Conservation (phyloP, 2,797 vertebrate genomes). For the Sebastiscus albofasciatus region DNA sequence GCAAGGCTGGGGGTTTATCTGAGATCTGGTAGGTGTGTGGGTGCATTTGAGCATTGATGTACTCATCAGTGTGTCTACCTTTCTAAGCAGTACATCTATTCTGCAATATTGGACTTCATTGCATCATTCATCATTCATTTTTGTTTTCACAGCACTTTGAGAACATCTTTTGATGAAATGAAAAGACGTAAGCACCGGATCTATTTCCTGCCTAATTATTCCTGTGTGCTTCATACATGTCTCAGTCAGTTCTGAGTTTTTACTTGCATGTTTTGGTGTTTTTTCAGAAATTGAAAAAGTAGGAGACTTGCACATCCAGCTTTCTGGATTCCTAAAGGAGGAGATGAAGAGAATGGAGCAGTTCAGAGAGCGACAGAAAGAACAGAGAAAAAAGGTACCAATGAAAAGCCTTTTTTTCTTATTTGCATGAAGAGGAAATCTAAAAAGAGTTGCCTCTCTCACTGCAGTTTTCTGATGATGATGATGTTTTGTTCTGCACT, state of each 20-base stretch:
- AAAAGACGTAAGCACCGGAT: conserved; percentile 88
- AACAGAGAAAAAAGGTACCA: conserved; percentile 92
- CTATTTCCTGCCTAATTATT: not conserved
- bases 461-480: not conserved
- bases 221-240: not conserved
- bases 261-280: not conserved
- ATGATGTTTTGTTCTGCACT: not conserved
- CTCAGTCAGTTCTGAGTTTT: not conserved
- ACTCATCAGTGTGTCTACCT: not conserved
- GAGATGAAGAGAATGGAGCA: conserved; percentile 91
- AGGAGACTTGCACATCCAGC: conserved; percentile 92
- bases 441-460: not conserved
- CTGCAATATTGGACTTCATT: not conserved
- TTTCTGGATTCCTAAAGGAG: conserved; percentile 88
- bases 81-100: not conserved
- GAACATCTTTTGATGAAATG: conserved; percentile 89
- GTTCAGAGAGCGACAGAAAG: conserved; percentile 95
- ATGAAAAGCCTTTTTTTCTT: not conserved
- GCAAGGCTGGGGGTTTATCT: conserved; percentile 90
- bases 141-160: conserved; percentile 86
- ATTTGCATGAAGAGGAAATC: conserved; percentile 21
- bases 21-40: conserved; percentile 88
- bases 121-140: too few relatives aligned
- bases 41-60: not conserved
- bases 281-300: conserved; percentile 90